These are phyloP conservation scores for Mus spicilegus DNA, from an alignment of 2,113 vertebrate genomes.

Conservation along the genomic window DNA sequence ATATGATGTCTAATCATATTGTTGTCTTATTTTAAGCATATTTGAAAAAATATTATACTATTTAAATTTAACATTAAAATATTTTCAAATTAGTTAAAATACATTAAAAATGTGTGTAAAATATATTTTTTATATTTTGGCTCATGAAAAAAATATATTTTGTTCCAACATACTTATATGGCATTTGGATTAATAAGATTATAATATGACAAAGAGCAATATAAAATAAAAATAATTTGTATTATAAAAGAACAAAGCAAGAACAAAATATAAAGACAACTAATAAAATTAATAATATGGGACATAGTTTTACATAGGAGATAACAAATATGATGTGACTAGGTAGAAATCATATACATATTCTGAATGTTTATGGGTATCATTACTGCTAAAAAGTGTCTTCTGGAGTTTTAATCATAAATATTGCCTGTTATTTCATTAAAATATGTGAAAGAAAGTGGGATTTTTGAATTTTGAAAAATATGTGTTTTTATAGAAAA, in stretches of 20 bases:
- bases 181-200: neutral
- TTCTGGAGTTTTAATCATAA: neutral
- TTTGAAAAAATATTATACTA: neutral
- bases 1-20: neutral
- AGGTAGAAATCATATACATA: neutral
- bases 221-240: neutral
- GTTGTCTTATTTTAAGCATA: neutral
- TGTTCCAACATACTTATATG: neutral
- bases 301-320: neutral
- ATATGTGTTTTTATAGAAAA: neutral
- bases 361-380: neutral
- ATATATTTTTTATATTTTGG: neutral
- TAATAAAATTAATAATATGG: neutral
- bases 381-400: neutral
- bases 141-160: neutral
- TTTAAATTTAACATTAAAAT: neutral
- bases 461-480: neutral
- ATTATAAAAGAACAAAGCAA: neutral
- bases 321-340: neutral
- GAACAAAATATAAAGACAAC: neutral
- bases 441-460: neutral
- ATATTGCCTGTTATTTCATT: neutral
- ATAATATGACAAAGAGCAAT: neutral
- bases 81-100: neutral
- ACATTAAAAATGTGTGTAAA: constrained; percentile 19